Conservation (phyloP, 2,888 invertebrate species). For the Apeira syringaria region DNA sequence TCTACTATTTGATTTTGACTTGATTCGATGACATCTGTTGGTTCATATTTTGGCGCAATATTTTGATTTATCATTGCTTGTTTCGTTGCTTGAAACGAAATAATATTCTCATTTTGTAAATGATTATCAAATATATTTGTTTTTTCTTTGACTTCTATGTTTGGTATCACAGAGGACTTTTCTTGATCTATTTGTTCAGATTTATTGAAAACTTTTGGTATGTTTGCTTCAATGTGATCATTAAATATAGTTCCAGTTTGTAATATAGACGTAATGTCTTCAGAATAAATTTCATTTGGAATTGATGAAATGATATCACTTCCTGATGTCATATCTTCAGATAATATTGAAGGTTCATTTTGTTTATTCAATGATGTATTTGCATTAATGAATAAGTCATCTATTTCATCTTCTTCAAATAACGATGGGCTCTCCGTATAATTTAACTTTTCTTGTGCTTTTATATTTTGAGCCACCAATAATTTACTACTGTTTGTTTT, state of each 20-base stretch:
- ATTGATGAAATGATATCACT: no score
- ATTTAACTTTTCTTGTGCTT: slow-evolving; percentile 20
- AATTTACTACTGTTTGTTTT: slow-evolving; percentile 1
- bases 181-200: no score
- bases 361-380: slow-evolving; percentile 19
- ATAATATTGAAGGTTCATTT: background rate
- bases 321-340: no score
- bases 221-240: no score
- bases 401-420: slow-evolving; percentile 58
- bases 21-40: slow-evolving; percentile 8
- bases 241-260: background rate
- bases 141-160: background rate
- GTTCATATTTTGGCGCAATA: slow-evolving; percentile 2
- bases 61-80: background rate
- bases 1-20: slow-evolving; percentile 11
- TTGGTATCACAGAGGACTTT: no score
- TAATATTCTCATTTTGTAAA: slow-evolving; percentile 10
- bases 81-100: slow-evolving; percentile 1
- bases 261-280: no score
- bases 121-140: slow-evolving; percentile 2
- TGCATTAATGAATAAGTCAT: slow-evolving; percentile 38
- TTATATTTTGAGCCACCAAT: slow-evolving; percentile 11
- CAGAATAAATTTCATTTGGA: no score
- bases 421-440: slow-evolving; percentile 42
- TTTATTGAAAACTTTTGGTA: no score